Evolutionary conservation across 2,797 vertebrate species (phyloP), one percentile per base, ranked within the genome.

Genomic region (Triplophysa yarkandensis): DNA sequence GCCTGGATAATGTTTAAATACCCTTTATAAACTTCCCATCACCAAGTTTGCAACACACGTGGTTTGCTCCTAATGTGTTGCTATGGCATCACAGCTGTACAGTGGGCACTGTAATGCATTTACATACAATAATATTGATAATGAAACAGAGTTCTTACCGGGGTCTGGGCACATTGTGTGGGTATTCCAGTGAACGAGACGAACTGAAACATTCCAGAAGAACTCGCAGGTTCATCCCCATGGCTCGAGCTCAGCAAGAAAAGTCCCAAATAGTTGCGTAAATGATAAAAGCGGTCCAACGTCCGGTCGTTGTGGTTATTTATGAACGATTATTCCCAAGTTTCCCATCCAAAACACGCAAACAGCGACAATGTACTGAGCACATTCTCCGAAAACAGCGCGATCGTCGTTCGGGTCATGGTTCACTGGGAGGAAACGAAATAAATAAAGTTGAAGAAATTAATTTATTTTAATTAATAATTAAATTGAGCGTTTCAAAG

Each of bases 151-250:
- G 74, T 28, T 64, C 81, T 83, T 81, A 83, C 81, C 79, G 74
- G 67, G 77, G 92, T 90, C 90, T 90, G 92, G 86, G 91, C 90
- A 76, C 90, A 90, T 30, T 90, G 92, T 55, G 87, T 87, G 41
- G 89, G 90, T 77, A 93, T 90, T 89, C 90, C 88, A 85, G 90
- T 85, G 80, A 93, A 88, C 77, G 91, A 89, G 83, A 93, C 89
- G 88, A 93, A 89, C 78, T 93, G 92, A 91, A 93, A 92, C 90
- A 93, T 91, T 91, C 92, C 81, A 93, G 86, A 90, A 93, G 91
- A 92, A 93, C 90, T 92, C 93, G 90, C 77, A 92, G 90, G 84
- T 90, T 92, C 90, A 91, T 92, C 89, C 90, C 89, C 92, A 93
- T 93, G 85, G 90, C 91, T 81, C 88, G 81, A 87, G 86, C 86